Evolutionary conservation across 2,888 invertebrate species (phyloP), one percentile per base, ranked within the genome.

Genomic region (Opisthograptis luteolata): DNA sequence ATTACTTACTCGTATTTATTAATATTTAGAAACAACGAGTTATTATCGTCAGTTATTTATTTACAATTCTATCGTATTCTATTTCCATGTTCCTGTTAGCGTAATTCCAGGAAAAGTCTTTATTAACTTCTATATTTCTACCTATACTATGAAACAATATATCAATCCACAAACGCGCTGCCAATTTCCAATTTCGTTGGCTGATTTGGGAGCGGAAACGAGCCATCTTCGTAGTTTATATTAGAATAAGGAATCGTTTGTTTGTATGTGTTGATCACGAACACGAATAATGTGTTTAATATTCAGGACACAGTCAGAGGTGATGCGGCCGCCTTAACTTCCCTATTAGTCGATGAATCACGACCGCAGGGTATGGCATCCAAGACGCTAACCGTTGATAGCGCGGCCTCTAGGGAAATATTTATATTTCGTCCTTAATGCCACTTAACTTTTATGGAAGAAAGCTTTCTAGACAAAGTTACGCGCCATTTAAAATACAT

Each of bases 261-360:
- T 36, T 32, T 49, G 27, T 37, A 54, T 58, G 56, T 60, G 50
- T 62, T 56, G 44, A 58, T 46, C 55, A 61, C 35, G 25, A 56
- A 36, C 55, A 61, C 35, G 25, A 56, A 36, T 58, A 42, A 42
- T 54, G 66, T 55, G 66, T 84, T 49, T 84, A 77, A 60, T 76
- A 86, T 85, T 81, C 86, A 76, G 75, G 73, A 58, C 81, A 68
- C 44, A 64, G 66, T 63, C 65, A 60, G 46, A 55, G 64, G 70
- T 76, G 44, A 35, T 70, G 71, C 74, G 72, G 73, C 46, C 41
- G 54, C 51, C 22, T 32, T 49, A 37, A 32, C 49, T 44, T 55
- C 46, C 37, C 49, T 76, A 76, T 76, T 67, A 51, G 63, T 69
- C 66, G 68, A 44, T 52, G 49, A 49, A 55, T 49, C 49, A 49